Evolutionary conservation across 2,888 invertebrate species (phyloP), one percentile per base, ranked within the genome.

Genomic region (Diaprepes abbreviatus): DNA sequence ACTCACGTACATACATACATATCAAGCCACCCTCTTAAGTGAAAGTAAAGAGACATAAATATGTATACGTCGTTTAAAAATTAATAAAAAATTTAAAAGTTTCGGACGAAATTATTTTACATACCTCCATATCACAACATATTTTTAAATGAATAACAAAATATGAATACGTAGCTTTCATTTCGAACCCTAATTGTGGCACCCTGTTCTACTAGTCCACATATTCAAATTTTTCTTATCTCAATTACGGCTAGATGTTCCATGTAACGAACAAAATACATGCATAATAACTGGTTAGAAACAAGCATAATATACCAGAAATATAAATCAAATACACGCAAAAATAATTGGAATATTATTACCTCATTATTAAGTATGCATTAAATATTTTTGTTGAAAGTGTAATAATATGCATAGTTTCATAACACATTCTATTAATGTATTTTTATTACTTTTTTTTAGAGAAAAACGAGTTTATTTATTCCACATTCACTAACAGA

Each of bases 381-480:
- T 38, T 38, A 36, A 14, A 21, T 38, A 38, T 55, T 55, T 55
- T 55, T 36, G 36, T 55, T 55, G 38, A 55, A 55, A 55, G 12
- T 24, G 12, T 12, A 55, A 38, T 12, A 17, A 55, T 38, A 38
- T 36, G 35, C 31, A n/a, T 3, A 7, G 24, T 55, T 35, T 55
- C 24, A 9, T 55, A 55, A 55, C 36, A 36, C 55, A 24, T 55
- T 55, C 38, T 38, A 55, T 36, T 21, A 36, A 50, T 14, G 16
- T 50, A 28, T 50, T 50, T 16, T 28, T 28, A 50, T 50, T 7
- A 3, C 3, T 28, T 4, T 50, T 50, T 50, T 28, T 14, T 9
- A 3, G n/a, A 9, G 2, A 12, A 12, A 12, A 12, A 12, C 5
- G n/a, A 10, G 12, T 12, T 35, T 24, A n/a, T 38, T 38, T 16